phyloP scores from a whole-genome alignment of 2,797 vertebrate species.

The Protonibea diacanthus region DNA sequence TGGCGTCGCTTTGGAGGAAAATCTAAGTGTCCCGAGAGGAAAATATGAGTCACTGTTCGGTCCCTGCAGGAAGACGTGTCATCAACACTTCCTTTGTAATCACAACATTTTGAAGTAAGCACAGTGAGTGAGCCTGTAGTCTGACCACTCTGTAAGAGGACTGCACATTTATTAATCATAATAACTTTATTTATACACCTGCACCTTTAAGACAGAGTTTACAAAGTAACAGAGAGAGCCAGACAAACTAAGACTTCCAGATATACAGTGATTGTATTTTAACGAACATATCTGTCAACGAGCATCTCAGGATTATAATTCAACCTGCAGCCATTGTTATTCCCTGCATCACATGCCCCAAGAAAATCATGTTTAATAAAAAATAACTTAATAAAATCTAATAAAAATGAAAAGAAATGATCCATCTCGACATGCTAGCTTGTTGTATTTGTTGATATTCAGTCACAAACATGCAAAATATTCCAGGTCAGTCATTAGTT shows the following conservation, averaged over 20 bases:
- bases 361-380: not conserved
- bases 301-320: not conserved
- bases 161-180: not conserved
- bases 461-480: not conserved
- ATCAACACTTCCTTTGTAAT: not conserved
- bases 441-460: constrained; percentile 1
- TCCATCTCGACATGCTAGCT: not conserved
- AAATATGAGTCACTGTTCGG: constrained; percentile 27
- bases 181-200: too few species aligned
- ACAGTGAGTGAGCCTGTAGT: not conserved
- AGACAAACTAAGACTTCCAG: too few species aligned
- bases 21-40: constrained; percentile 31
- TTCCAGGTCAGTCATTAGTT: not conserved
- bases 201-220: too few species aligned
- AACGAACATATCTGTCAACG: not conserved
- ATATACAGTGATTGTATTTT: constrained; percentile 2
- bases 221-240: too few species aligned
- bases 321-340: not conserved
- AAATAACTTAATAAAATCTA: not conserved
- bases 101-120: constrained; percentile 3
- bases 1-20: constrained; percentile 40
- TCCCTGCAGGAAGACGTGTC: not conserved
- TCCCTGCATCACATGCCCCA: not conserved
- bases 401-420: not conserved
- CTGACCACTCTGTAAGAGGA: not conserved